Evolutionary conservation across 2,888 invertebrate genomes (phyloP).

Genomic region (Linnaemya vulpina): DNA sequence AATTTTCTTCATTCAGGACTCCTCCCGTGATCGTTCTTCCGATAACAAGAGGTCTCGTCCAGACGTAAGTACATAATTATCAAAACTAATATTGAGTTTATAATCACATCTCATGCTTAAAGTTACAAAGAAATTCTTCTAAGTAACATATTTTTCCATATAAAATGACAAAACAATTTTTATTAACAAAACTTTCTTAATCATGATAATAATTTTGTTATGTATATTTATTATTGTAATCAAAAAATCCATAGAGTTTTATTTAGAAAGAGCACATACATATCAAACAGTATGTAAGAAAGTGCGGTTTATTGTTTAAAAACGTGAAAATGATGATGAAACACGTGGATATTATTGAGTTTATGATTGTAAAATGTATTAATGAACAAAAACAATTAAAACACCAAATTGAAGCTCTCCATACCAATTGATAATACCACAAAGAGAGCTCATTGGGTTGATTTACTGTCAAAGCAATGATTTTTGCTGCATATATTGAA

Average conservation of each 20-base stretch:
- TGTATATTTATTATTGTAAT: slow-evolving; percentile 74
- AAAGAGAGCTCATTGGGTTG: slow-evolving; percentile 46
- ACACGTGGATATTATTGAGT: slow-evolving; percentile 58
- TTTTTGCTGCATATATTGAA: slow-evolving; percentile 22
- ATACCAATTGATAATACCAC: slow-evolving; percentile 27
- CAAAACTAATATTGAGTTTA: slow-evolving; percentile 12
- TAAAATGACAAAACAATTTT: slow-evolving; percentile 47
- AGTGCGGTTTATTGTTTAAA: slow-evolving; percentile 59
- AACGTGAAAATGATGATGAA: slow-evolving; percentile 57
- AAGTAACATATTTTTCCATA: slow-evolving; percentile 43
- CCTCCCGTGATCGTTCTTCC: slow-evolving; percentile 81
- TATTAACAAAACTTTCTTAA: slow-evolving; percentile 58
- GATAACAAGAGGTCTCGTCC: slow-evolving; percentile 81
- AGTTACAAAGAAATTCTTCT: slow-evolving; percentile 30
- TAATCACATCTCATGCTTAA: slow-evolving; percentile 39
- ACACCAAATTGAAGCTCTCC: slow-evolving; percentile 44
- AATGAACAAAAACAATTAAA: slow-evolving; percentile 23
- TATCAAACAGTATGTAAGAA: slow-evolving; percentile 41
- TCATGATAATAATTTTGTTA: slow-evolving; percentile 72
- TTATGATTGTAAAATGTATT: slow-evolving; percentile 33
- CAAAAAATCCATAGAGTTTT: slow-evolving; percentile 73
- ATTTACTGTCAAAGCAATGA: slow-evolving; percentile 32
- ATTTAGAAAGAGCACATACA: slow-evolving; percentile 72
- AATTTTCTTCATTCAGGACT: slow-evolving; percentile 75
- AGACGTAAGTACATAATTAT: slow-evolving; percentile 80